Evolutionary conservation across 2,888 invertebrate species (phyloP).

Genomic region (Xestia rhomboidea): DNA sequence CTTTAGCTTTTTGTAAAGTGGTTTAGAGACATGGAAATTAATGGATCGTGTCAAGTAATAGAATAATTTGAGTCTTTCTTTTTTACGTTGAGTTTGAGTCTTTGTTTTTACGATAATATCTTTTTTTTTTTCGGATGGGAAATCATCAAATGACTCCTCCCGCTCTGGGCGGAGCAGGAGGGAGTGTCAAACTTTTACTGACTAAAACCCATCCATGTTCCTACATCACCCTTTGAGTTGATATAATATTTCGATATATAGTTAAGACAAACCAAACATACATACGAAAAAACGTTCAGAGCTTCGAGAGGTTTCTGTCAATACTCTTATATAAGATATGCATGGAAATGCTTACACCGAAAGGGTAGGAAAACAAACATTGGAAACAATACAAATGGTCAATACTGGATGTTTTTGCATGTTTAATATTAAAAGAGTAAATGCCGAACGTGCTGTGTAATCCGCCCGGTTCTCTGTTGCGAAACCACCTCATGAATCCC

Average conservation of each 20-base stretch:
- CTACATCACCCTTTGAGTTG: too few relatives aligned
- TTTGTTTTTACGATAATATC: neutral
- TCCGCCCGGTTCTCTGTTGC: neutral
- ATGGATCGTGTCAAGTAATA: neutral
- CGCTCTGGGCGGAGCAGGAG: too few relatives aligned
- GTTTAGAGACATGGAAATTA: neutral
- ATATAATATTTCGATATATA: too few relatives aligned
- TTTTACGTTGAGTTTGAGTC: neutral
- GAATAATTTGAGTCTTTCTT: neutral
- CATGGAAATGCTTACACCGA: constrained; percentile 58
- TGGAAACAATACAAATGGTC: constrained; percentile 57
- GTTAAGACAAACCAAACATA: too few relatives aligned
- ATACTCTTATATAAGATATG: constrained; percentile 62
- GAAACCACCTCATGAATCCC: constrained; percentile 18
- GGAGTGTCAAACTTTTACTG: too few relatives aligned
- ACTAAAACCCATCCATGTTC: too few relatives aligned
- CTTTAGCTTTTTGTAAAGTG: neutral
- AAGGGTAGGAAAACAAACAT: constrained; percentile 56
- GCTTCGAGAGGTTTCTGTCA: constrained; percentile 58
- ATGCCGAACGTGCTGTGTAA: constrained; percentile 25
- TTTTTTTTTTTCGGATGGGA: too few relatives aligned
- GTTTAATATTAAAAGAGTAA: constrained; percentile 58
- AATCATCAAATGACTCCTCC: too few relatives aligned
- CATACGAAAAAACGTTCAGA: constrained; percentile 38
- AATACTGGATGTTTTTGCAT: constrained; percentile 59